A percentile compares a stretch with the other conserved stretches of the same genome.
Evolutionary conservation across 2,113 vertebrate species (phyloP).

Genomic region (Coptodon bakossiorum): DNA sequence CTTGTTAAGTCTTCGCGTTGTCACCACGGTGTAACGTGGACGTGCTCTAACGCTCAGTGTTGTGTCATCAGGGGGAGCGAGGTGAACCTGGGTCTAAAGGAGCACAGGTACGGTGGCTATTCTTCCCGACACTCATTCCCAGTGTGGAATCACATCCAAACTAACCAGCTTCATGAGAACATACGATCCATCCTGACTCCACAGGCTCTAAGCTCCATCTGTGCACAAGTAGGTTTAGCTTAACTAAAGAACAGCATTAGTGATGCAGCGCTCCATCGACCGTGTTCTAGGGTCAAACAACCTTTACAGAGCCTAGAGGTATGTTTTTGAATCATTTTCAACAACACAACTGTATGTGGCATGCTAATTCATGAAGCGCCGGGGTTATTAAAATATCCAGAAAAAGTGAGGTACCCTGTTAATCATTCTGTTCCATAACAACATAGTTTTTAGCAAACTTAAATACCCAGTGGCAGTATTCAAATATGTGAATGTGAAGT

Average conservation of each 20-base stretch:
- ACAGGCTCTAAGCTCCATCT: neutral
- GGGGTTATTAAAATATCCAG: neutral
- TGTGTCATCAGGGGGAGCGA: slow-evolving; percentile 58
- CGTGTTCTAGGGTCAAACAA: neutral
- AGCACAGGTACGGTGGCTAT: slow-evolving; percentile 45
- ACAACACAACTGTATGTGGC: neutral
- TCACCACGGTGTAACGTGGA: neutral
- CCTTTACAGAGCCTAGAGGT: neutral
- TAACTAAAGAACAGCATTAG: neutral
- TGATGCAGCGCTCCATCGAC: neutral
- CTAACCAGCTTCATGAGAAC: neutral
- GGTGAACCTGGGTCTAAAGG: slow-evolving; percentile 60
- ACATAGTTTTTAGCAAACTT: neutral
- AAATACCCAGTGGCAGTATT: neutral
- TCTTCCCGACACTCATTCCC: neutral
- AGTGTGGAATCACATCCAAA: neutral
- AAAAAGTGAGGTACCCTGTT: neutral
- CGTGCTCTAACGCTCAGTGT: neutral
- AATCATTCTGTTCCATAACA: neutral
- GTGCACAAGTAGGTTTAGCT: neutral
- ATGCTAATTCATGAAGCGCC: neutral
- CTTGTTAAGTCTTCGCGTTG: neutral
- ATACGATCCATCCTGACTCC: neutral
- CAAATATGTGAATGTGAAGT: neutral
- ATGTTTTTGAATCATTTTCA: neutral